Percentiles rank a stretch among this genome's conserved stretches.
Evolutionary conservation across 2,888 invertebrate species (phyloP).

Genomic region (Zeuzera pyrina): DNA sequence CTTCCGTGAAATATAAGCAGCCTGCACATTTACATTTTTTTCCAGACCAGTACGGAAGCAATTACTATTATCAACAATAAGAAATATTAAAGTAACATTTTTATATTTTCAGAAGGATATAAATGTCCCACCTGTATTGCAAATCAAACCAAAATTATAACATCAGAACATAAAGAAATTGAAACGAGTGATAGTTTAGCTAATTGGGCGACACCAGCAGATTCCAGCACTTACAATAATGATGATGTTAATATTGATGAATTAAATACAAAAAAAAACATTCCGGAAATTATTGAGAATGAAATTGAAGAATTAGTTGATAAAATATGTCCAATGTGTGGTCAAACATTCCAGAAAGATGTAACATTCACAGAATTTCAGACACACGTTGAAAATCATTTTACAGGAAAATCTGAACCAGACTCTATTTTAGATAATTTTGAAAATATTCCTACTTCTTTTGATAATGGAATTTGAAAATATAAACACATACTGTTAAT

Average conservation of each 20-base stretch:
- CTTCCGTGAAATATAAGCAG: too few species aligned
- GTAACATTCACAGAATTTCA: conserved; percentile 77
- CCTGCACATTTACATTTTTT: too few species aligned
- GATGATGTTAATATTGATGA: conserved; percentile 48
- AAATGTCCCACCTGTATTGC: conserved; percentile 51
- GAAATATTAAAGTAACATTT: too few species aligned
- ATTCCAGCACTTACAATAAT: conserved; percentile 51
- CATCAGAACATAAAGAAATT: conserved; percentile 60
- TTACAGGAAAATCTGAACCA: conserved; percentile 71
- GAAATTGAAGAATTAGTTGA: conserved; percentile 36
- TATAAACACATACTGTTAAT: neutral
- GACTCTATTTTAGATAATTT: conserved; percentile 70
- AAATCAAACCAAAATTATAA: conserved; percentile 37
- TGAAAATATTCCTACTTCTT: conserved; percentile 60
- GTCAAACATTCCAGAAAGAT: conserved; percentile 72
- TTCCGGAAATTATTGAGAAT: conserved; percentile 25
- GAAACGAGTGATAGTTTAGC: conserved; percentile 62
- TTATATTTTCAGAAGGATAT: conserved; percentile 59
- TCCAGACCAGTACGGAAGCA: too few species aligned
- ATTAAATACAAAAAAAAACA: conserved; percentile 40
- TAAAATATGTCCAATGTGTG: conserved; percentile 85
- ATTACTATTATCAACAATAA: too few species aligned
- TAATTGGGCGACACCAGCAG: conserved; percentile 60
- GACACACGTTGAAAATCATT: conserved; percentile 84
- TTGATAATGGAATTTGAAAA: conserved; percentile 42